Percentiles rank a stretch among this genome's conserved stretches.
These are phyloP conservation scores for Hirtodrosophila alboralis DNA, from an alignment of 2,888 invertebrate genomes.

Conservation along the genomic window DNA sequence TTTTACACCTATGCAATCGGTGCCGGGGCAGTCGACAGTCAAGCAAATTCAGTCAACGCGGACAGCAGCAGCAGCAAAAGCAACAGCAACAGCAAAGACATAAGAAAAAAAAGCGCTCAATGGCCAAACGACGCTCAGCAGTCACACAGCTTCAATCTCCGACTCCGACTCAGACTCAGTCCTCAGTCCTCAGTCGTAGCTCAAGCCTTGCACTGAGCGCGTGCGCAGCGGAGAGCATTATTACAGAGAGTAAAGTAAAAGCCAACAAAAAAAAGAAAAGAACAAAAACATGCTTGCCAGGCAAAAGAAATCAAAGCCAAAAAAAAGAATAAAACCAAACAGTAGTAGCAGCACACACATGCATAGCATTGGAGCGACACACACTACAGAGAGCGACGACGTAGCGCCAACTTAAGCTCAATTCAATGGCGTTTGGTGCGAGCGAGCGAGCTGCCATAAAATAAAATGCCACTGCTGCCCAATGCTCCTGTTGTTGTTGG, in stretches of 20 bases:
- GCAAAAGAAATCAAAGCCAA: constrained; percentile 74
- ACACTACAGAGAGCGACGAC: constrained; percentile 44
- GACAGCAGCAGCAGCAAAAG: constrained; percentile 23
- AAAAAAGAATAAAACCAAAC: constrained; percentile 39
- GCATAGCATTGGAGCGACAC: constrained; percentile 27
- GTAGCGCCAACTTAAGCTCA: constrained; percentile 66
- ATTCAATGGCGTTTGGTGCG: constrained; percentile 78
- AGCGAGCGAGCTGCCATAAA: constrained; percentile 63
- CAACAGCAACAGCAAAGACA: constrained; percentile 28
- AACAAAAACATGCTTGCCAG: constrained; percentile 38
- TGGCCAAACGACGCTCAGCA: constrained; percentile 38
- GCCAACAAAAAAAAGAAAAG: constrained; percentile 27
- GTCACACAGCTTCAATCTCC: constrained; percentile 27
- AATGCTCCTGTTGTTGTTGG: constrained; percentile 17
- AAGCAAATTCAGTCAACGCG: constrained; percentile 39
- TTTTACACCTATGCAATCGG: constrained; percentile 71
- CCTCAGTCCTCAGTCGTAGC: constrained; percentile 36
- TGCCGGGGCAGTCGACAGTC: constrained; percentile 42
- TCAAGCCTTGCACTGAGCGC: constrained; percentile 50
- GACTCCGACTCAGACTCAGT: not conserved
- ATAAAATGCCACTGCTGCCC: constrained; percentile 53
- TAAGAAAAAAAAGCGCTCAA: constrained; percentile 58
- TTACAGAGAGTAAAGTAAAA: constrained; percentile 19
- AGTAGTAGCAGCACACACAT: constrained; percentile 23
- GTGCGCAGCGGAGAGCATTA: constrained; percentile 59